A percentile compares a stretch with the other conserved stretches of the same genome.
phyloP scores from a whole-genome alignment of 2,797 vertebrate genomes.

The Sebastes hubbsi region DNA sequence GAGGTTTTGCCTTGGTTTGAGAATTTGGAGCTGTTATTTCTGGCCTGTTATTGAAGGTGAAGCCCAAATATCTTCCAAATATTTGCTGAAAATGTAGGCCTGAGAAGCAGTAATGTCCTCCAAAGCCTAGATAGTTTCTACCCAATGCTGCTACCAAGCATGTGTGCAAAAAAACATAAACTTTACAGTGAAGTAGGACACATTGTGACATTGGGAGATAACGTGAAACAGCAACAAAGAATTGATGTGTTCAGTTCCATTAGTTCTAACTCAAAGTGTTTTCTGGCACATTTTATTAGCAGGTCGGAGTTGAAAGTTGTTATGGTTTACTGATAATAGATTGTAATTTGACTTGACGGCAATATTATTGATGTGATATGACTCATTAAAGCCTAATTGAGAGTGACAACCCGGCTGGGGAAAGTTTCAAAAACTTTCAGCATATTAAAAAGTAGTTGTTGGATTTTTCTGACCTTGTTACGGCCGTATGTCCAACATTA shows the following conservation, averaged over 20 bases:
- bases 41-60: background rate
- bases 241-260: background rate
- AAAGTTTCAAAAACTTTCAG: background rate
- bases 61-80: slow-evolving; percentile 16
- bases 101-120: slow-evolving; percentile 1
- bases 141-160: background rate
- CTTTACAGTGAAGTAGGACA: background rate
- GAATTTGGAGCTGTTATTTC: background rate
- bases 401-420: background rate
- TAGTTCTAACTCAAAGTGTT: background rate
- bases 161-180: slow-evolving; percentile 6
- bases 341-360: background rate
- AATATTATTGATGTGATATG: background rate
- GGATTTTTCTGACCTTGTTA: slow-evolving; percentile 24
- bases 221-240: background rate
- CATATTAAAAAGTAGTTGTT: slow-evolving; percentile 1
- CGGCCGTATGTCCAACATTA: slow-evolving; percentile 1
- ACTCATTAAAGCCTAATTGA: slow-evolving; percentile 12
- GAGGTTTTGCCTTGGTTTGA: background rate
- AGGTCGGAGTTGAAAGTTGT: background rate
- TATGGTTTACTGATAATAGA: background rate
- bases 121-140: background rate
- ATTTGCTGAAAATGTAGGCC: background rate
- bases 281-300: background rate
- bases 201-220: slow-evolving; percentile 32